Conservation (phyloP, 2,113 vertebrate species). For the Jacana jacana region DNA sequence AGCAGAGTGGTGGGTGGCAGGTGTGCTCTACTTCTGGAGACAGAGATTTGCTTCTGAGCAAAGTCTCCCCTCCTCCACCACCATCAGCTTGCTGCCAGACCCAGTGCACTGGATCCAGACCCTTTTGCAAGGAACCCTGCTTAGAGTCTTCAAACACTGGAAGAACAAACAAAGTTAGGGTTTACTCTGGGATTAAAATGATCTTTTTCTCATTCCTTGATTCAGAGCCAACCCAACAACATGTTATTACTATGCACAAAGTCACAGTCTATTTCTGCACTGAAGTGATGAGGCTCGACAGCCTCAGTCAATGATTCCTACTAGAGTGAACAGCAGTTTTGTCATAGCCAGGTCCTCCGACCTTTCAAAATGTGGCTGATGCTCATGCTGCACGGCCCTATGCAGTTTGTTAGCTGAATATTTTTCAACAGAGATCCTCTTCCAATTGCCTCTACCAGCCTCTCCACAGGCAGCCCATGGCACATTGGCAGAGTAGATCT, state of each 20-base stretch:
- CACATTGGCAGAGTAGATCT: neutral
- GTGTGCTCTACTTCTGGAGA: neutral
- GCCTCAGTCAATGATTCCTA: neutral
- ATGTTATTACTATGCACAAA: neutral
- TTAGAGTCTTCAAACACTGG: neutral
- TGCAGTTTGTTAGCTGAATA: neutral
- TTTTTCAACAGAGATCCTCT: neutral
- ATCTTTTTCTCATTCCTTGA: neutral
- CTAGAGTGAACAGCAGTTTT: neutral
- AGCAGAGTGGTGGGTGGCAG: neutral
- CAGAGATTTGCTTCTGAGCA: neutral
- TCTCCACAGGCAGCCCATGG: neutral
- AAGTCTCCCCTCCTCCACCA: too few relatives aligned
- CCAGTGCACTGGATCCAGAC: neutral
- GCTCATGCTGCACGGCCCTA: neutral
- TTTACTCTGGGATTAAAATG: neutral
- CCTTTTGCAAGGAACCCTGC: neutral
- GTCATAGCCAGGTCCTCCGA: neutral
- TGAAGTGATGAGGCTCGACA: neutral
- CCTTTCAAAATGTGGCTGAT: neutral
- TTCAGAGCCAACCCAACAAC: neutral
- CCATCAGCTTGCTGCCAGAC: neutral
- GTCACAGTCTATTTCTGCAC: neutral
- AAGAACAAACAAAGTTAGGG: neutral
- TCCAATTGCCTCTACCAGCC: neutral